Base-by-base conservation (phyloP, 2,888 invertebrate species). In the Diaphora mendica region DNA sequence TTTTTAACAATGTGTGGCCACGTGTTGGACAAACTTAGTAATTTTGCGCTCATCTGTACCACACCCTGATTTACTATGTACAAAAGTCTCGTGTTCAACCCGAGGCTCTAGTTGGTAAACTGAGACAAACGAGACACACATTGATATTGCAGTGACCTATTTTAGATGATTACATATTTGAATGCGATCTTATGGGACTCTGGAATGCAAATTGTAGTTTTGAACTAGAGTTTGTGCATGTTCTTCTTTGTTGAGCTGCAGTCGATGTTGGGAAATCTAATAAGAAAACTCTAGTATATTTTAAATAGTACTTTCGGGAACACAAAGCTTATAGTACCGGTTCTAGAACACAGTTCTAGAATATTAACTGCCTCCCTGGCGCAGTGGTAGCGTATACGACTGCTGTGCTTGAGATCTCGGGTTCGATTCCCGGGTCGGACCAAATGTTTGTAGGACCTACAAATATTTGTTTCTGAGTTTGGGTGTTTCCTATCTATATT, bases 11-110 rank as follows among this genome's bases (percentile, higher is more conserved):
- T 44, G 44, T 42, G 33, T 13, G 7, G 23, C 64, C 62, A 68
- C 72, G 48, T 72, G 70, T 62, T 48, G 23, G 26, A 9, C 13
- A 3, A 17, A 8, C 59, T 26, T 11, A 75, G 39, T 26, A 51
- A 55, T 81, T 82, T 44, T 77, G 79, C 68, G 11, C 78, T 70
- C 81, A 82, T 71, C 78, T 83, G 85, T 87, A 85, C 75, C 72
- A 68, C 71, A 75, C 75, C 75, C 82, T 85, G 84, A 83, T 82
- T 77, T 66, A 67, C 73, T 79, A 80, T 83, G 86, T 82, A 30
- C 64, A 11, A 72, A 65, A 73, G 88, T 90, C 90, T 87, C 90
- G 89, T 90, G 90, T 87, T 71, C 77, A 75, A 79, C 79, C 85
- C 85, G 87, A 88, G 87, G 86, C 80, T 78, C 33, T 33, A 65